phyloP scores from a whole-genome alignment of 2,113 vertebrate species.

The Egretta garzetta region DNA sequence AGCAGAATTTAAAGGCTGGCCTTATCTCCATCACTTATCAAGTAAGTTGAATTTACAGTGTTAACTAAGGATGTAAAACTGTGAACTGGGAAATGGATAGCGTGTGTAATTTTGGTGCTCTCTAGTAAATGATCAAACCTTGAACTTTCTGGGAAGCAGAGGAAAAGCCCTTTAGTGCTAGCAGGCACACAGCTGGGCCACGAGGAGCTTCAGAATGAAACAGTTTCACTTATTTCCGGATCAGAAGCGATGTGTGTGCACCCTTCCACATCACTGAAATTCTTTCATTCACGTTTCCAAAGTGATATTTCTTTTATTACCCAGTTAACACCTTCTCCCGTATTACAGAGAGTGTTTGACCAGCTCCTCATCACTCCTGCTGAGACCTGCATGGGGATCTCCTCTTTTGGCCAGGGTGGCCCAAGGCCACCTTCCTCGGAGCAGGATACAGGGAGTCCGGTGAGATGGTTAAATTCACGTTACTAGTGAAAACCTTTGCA shows the following conservation, averaged over 20 bases:
- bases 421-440: not conserved
- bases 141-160: not conserved
- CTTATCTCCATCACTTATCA: not conserved
- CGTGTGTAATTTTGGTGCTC: not conserved
- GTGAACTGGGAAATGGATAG: not conserved
- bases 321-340: not conserved
- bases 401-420: not conserved
- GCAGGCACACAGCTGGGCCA: not conserved
- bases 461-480: too few species aligned
- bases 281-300: not conserved
- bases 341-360: not conserved
- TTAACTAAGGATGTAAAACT: not conserved
- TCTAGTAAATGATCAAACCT: not conserved
- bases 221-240: not conserved
- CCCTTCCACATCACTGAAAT: not conserved
- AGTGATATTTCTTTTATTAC: not conserved
- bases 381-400: not conserved
- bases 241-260: not conserved
- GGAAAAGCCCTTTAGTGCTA: not conserved
- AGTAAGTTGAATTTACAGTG: not conserved
- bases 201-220: not conserved
- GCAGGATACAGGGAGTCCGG: not conserved
- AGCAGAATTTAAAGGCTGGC: not conserved
- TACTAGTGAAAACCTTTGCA: not conserved
- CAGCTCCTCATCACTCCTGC: not conserved